Evolutionary conservation across 2,888 invertebrate genomes (phyloP).

Genomic region (Parapristionchus giblindavisi): DNA sequence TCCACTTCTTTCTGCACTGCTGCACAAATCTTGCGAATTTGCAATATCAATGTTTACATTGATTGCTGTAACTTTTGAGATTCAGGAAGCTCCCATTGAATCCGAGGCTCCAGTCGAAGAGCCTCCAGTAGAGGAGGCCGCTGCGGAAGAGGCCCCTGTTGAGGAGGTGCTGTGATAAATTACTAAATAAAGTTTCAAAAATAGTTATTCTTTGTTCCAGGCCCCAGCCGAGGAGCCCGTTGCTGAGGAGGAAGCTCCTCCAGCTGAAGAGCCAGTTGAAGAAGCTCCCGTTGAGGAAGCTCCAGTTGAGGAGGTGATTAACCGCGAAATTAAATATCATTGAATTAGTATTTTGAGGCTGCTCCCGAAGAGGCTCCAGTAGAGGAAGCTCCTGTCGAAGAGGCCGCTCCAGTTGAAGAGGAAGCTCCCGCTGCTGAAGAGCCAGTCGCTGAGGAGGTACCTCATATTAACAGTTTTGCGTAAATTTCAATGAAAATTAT

Average conservation of each 20-base stretch:
- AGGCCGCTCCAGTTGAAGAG: slow-evolving; percentile 39
- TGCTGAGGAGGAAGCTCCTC: slow-evolving; percentile 40
- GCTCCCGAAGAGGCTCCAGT: slow-evolving; percentile 37
- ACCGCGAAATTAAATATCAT: not conserved
- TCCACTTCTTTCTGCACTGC: too few species aligned
- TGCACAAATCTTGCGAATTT: too few species aligned
- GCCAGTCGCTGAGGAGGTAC: slow-evolving; percentile 9
- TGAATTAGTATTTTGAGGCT: slow-evolving; percentile 32
- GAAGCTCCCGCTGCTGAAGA: slow-evolving; percentile 41
- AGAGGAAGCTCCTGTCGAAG: slow-evolving; percentile 41
- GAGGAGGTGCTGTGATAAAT: slow-evolving; percentile 31
- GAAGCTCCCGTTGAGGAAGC: slow-evolving; percentile 36
- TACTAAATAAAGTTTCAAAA: not conserved
- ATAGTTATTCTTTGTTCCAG: not conserved
- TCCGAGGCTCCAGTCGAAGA: slow-evolving; percentile 39
- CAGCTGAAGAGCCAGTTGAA: slow-evolving; percentile 38
- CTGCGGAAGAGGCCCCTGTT: slow-evolving; percentile 41
- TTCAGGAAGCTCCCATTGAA: slow-evolving; percentile 41
- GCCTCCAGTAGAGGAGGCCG: slow-evolving; percentile 37
- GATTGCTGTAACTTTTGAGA: too few species aligned
- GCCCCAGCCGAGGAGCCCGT: slow-evolving; percentile 5
- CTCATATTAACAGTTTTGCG: not conserved
- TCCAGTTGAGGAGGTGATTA: slow-evolving; percentile 37
- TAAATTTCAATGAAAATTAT: not conserved
- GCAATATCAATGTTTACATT: too few species aligned